phyloP scores from a whole-genome alignment of 2,888 invertebrate genomes.

The Cylindroiulus punctatus region DNA sequence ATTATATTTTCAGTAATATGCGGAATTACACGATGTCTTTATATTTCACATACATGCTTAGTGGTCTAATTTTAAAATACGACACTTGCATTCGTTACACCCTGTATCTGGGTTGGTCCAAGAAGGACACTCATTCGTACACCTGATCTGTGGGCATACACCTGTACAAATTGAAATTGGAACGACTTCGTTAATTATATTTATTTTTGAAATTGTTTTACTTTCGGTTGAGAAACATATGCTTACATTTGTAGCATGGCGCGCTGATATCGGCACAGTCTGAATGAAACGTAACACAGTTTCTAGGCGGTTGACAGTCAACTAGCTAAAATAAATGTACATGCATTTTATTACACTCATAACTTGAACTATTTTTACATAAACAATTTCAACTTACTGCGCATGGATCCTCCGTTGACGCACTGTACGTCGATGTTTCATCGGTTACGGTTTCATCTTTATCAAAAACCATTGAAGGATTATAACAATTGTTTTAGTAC shows the following conservation, averaged over 20 bases:
- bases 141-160: slow-evolving; percentile 10
- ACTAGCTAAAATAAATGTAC: neutral
- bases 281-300: neutral
- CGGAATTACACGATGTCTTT: neutral
- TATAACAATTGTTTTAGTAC: no score
- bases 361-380: no score
- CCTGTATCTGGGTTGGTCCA: neutral
- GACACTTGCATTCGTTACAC: neutral
- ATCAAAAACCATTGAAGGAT: neutral
- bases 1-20: neutral
- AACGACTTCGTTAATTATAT: neutral
- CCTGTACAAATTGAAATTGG: neutral
- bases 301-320: neutral
- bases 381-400: neutral
- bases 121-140: neutral
- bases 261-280: neutral
- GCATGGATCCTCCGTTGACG: neutral
- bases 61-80: neutral
- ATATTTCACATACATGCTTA: neutral
- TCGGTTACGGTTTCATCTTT: no score
- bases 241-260: neutral
- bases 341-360: no score
- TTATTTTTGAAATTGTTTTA: neutral
- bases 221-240: neutral
- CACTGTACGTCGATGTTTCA: neutral